Evolutionary conservation across 1,140 invertebrate species (phyloP).

Genomic region (Akabosia matsudoensis): DNA sequence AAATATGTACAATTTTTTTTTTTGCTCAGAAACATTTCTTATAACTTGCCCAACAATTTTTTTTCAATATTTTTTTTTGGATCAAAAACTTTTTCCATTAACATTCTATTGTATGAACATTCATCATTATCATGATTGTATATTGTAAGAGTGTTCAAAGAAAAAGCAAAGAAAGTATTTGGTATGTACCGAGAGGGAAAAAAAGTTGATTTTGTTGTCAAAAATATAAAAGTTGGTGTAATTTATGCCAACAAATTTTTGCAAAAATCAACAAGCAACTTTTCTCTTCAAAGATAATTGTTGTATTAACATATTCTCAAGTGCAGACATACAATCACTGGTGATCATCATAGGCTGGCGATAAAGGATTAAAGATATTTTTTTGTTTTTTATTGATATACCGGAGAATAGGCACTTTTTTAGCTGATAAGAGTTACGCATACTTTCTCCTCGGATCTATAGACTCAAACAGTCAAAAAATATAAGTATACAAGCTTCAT

Average conservation of each 20-base stretch:
- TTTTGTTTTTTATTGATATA: too few relatives aligned
- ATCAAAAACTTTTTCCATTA: slow-evolving; percentile 6
- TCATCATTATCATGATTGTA: too few relatives aligned
- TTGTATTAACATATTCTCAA: too few relatives aligned
- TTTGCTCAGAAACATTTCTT: background rate
- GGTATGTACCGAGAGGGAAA: background rate
- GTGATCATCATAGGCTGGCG: too few relatives aligned
- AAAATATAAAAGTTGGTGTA: background rate
- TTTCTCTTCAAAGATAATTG: too few relatives aligned
- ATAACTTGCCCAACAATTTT: background rate
- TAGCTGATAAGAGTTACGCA: too few relatives aligned
- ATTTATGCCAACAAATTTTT: background rate
- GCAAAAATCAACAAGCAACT: background rate
- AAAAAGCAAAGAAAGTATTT: background rate
- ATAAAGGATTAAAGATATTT: too few relatives aligned
- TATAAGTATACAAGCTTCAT: too few relatives aligned
- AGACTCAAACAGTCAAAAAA: too few relatives aligned
- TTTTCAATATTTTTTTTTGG: background rate
- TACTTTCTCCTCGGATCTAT: too few relatives aligned
- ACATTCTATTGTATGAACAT: background rate
- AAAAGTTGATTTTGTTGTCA: background rate
- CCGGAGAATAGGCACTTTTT: too few relatives aligned
- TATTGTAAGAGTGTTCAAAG: background rate
- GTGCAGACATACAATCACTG: too few relatives aligned
- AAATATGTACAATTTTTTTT: background rate